Evolutionary conservation across 2,797 vertebrate genomes (phyloP).

Genomic region (Oreonectes daqikongensis): DNA sequence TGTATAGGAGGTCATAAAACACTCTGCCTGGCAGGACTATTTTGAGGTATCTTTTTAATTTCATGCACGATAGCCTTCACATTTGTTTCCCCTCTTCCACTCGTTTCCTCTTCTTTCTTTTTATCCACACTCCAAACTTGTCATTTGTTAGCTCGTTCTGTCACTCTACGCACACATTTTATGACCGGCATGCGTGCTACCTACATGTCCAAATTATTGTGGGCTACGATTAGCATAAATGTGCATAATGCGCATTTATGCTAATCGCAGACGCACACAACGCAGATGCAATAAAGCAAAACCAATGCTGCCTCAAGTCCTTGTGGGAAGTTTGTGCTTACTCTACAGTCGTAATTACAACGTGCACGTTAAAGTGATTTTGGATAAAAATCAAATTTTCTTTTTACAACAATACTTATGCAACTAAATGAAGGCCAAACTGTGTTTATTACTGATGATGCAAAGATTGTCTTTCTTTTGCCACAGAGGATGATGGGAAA

Average conservation of each 20-base stretch:
- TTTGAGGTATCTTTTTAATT: constrained; percentile 78
- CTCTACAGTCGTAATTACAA: neutral
- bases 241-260: constrained; percentile 3
- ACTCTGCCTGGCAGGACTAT: constrained; percentile 47
- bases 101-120: constrained; percentile 53
- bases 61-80: constrained; percentile 70
- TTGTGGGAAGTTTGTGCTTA: neutral
- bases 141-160: constrained; percentile 37
- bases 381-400: neutral
- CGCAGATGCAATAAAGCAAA: neutral
- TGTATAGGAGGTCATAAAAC: constrained; percentile 37
- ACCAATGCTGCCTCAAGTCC: neutral
- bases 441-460: neutral
- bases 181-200: neutral
- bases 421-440: neutral
- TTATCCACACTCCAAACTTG: constrained; percentile 43
- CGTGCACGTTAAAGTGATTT: neutral
- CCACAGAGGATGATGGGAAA: neutral
- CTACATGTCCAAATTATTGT: neutral
- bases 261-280: constrained; percentile 1
- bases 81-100: constrained; percentile 68
- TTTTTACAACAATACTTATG: neutral
- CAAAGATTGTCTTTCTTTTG: neutral
- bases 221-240: constrained; percentile 4
- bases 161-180: constrained; percentile 19